Percentiles rank a stretch among this genome's conserved stretches.
phyloP scores from a whole-genome alignment of 2,888 invertebrate genomes.

The Melangyna quadrimaculata region DNA sequence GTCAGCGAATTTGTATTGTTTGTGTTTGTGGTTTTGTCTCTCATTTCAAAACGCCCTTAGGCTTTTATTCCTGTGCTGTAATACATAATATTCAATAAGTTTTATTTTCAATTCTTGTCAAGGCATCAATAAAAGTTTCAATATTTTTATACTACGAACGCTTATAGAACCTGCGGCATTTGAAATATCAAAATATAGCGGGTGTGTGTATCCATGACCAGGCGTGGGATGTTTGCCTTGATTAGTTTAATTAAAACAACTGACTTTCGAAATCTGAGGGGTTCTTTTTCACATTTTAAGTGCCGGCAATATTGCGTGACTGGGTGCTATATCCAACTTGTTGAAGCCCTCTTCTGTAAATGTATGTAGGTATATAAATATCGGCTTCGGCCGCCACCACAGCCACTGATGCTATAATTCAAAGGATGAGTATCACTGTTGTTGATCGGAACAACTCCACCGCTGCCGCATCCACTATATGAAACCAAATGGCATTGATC shows the following conservation, averaged over 20 bases:
- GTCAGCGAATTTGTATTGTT: slow-evolving; percentile 26
- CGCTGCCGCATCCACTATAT: slow-evolving; percentile 22
- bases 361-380: neutral
- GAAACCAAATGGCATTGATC: slow-evolving; percentile 69
- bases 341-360: slow-evolving; percentile 49
- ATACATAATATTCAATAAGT: slow-evolving; percentile 28
- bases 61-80: neutral
- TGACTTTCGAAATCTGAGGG: slow-evolving; percentile 71
- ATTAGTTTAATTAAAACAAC: slow-evolving; percentile 70
- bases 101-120: slow-evolving; percentile 55
- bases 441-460: slow-evolving; percentile 66
- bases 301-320: slow-evolving; percentile 71
- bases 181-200: slow-evolving; percentile 58
- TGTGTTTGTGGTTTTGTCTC: neutral
- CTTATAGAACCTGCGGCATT: slow-evolving; percentile 37
- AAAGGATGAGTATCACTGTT: slow-evolving; percentile 68
- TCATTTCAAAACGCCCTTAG: neutral
- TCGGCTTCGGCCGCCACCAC: slow-evolving; percentile 10
- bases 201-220: slow-evolving; percentile 51
- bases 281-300: slow-evolving; percentile 64
- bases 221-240: slow-evolving; percentile 71
- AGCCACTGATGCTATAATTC: slow-evolving; percentile 45
- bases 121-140: slow-evolving; percentile 52
- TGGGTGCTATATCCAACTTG: slow-evolving; percentile 68
- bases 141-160: slow-evolving; percentile 31